These are phyloP conservation scores for Phyllopteryx taeniolatus DNA, from an alignment of 2,113 vertebrate species.

Conservation along the genomic window DNA sequence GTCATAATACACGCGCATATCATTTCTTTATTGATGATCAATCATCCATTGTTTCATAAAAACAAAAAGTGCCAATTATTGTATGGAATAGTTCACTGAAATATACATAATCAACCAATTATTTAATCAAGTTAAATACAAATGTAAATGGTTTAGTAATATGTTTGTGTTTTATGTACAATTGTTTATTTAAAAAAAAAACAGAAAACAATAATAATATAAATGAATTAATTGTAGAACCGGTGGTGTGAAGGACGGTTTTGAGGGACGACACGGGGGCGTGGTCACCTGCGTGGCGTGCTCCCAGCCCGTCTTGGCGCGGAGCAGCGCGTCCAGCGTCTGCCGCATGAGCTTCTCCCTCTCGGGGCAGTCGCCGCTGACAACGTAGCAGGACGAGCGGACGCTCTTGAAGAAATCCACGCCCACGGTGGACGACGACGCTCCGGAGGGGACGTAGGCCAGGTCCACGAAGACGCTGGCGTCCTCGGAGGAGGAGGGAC, in stretches of 20 bases:
- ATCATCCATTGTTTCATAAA: no score
- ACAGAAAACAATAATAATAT: no score
- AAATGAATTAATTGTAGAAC: background rate
- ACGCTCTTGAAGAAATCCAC: slow-evolving; percentile 85
- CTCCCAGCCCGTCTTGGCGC: slow-evolving; percentile 80
- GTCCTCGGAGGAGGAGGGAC: slow-evolving; percentile 36
- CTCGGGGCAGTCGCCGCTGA: slow-evolving; percentile 84
- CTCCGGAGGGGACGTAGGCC: slow-evolving; percentile 85
- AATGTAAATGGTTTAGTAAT: no score
- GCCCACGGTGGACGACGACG: slow-evolving; percentile 75
- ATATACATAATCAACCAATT: no score
- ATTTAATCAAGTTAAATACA: no score
- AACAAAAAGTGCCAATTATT: no score
- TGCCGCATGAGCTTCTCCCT: slow-evolving; percentile 80
- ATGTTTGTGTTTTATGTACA: no score
- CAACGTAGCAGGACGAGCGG: slow-evolving; percentile 87
- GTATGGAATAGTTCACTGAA: no score
- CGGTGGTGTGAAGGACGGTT: no score
- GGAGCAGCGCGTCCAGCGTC: slow-evolving; percentile 82
- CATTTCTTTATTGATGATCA: no score
- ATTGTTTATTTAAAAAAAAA: no score
- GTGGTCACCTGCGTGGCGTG: slow-evolving; percentile 75
- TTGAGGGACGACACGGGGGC: background rate
- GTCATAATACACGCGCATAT: no score
- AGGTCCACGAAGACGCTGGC: slow-evolving; percentile 83